These are phyloP conservation scores for Phycodurus eques DNA, from an alignment of 2,113 vertebrate genomes.

Conservation along the genomic window DNA sequence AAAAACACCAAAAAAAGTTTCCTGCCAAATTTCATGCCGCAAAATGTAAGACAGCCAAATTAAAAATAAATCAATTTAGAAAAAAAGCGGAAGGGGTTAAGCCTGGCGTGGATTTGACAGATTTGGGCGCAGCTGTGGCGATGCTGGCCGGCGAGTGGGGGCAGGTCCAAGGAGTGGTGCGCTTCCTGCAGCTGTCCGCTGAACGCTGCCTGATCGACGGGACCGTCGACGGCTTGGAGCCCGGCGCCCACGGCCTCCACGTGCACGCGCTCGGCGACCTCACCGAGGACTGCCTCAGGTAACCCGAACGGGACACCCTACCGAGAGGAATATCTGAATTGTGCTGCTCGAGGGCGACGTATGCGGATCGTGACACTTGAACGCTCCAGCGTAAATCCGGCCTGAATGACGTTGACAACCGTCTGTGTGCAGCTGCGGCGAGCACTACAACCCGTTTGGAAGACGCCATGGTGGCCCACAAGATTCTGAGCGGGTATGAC, in stretches of 20 bases:
- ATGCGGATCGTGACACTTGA: too few relatives aligned
- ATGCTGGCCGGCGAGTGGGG: slow-evolving; percentile 72
- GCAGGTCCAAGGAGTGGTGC: slow-evolving; percentile 77
- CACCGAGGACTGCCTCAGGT: slow-evolving; percentile 80
- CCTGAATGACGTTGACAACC: background rate
- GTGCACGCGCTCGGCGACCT: slow-evolving; percentile 83
- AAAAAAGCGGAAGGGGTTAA: too few relatives aligned
- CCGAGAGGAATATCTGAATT: too few relatives aligned
- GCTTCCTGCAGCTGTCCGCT: slow-evolving; percentile 81
- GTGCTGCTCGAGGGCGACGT: too few relatives aligned
- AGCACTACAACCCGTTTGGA: slow-evolving; percentile 85
- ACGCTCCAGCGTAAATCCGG: background rate
- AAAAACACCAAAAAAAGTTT: too few relatives aligned
- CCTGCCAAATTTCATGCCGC: background rate
- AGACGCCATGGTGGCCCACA: slow-evolving; percentile 78
- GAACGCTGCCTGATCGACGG: slow-evolving; percentile 83
- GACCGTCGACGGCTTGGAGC: slow-evolving; percentile 80
- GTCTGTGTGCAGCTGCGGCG: slow-evolving; percentile 78
- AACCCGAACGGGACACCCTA: background rate
- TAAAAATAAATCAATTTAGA: too few relatives aligned
- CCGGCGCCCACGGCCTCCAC: slow-evolving; percentile 83
- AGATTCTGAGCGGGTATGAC: slow-evolving; percentile 79
- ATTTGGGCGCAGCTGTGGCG: slow-evolving; percentile 81
- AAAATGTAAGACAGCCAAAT: background rate
- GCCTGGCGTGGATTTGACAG: slow-evolving; percentile 46